Evolutionary conservation across 2,797 vertebrate genomes (phyloP), one percentile per base, ranked within the genome.

Genomic region (Falco cherrug): DNA sequence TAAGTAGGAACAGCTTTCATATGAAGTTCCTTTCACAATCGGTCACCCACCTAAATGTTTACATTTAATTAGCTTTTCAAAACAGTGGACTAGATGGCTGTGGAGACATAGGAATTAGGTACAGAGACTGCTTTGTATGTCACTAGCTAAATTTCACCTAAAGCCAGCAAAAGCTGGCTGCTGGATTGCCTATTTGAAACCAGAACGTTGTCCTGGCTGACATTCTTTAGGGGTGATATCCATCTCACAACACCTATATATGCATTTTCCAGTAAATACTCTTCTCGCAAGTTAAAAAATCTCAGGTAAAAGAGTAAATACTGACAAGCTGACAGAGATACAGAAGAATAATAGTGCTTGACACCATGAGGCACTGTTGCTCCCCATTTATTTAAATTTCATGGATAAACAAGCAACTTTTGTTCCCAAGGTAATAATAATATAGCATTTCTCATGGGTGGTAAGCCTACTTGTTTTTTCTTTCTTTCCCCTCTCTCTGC

Each of bases 1-100:
- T 56, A 84, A 84, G 65, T 6, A 88, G 43, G 59, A 93, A 76
- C 29, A 90, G 29, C 69, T 90, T 89, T 91, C 51, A 4, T 48
- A 78, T 11, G 78, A 50, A 82, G 54, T 37, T 90, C 33, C 21
- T 84, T 89, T 89, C 78, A 75, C 45, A 94, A 64, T 56, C 11
- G 2, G 28, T 91, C 61, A 81, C 71, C 26, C 87, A 91, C 57
- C 84, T 89, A 86, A 81, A 88, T 69, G 93, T 94, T 93, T 95
- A 94, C 20, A 54, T 88, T 94, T 68, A 70, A 96, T 69, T 61
- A 78, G 37, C 31, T 84, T 87, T 57, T 82, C 85, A 77, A 82
- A 95, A 84, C 43, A 88, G 29, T 59, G 73, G 19, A 33, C n/a
- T 54, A 56, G 73, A 90, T 92, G 87, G 76, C 78, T 70, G 33